A percentile compares a stretch with the other conserved stretches of the same genome.
Evolutionary conservation across 2,888 invertebrate genomes (phyloP).

Genomic region (Netelia inedita): DNA sequence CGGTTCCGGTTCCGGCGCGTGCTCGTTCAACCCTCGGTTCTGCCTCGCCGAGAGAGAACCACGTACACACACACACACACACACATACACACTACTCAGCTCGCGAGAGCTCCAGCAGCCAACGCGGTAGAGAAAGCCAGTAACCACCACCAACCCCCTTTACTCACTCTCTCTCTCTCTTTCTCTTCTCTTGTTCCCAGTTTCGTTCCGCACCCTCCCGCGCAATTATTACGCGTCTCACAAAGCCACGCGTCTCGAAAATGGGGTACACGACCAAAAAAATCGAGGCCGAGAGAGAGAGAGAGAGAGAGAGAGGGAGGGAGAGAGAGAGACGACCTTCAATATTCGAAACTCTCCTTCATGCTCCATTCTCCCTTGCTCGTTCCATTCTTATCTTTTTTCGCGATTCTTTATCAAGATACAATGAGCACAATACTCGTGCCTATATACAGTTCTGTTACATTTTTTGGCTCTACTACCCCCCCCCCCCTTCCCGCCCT

Average conservation of each 20-base stretch:
- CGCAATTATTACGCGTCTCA: conserved; percentile 84
- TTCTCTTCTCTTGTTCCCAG: conserved; percentile 55
- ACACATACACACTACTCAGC: too few species aligned
- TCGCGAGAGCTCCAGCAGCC: conserved; percentile 26
- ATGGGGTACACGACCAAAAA: conserved; percentile 68
- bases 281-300: conserved; percentile 49
- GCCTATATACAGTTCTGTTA: background rate
- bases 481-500: background rate
- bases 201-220: conserved; percentile 76
- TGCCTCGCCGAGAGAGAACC: conserved; percentile 51
- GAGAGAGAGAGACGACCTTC: conserved; percentile 40
- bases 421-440: background rate
- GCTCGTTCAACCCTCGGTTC: conserved; percentile 71
- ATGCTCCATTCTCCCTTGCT: conserved; percentile 57
- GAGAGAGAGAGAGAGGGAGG: conserved; percentile 10
- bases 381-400: conserved; percentile 49
- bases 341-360: background rate
- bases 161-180: conserved; percentile 74
- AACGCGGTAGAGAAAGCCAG: conserved; percentile 29
- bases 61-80: conserved; percentile 50
- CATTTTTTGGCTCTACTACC: conserved; percentile 4
- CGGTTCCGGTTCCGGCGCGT: conserved; percentile 84
- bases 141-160: conserved; percentile 67
- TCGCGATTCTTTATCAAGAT: conserved; percentile 33
- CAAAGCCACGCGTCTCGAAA: conserved; percentile 78